Evolutionary conservation across 2,113 vertebrate genomes (phyloP), one percentile per base, ranked within the genome.

Genomic region (Pteruthius melanotis): DNA sequence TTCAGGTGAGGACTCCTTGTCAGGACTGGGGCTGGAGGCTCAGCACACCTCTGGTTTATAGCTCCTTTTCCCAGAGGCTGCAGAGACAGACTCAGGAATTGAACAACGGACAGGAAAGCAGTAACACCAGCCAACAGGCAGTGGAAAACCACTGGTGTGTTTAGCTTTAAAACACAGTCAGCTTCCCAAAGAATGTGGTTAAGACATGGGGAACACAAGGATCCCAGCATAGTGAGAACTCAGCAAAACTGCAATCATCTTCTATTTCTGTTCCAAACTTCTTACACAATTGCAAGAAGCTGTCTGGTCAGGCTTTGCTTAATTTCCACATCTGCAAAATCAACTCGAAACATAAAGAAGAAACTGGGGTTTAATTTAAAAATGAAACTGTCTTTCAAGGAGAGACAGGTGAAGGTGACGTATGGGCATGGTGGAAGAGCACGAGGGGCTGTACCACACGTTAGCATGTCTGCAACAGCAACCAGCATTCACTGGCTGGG

Each of bases 201-300:
- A 79, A 68, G 44, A 64, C 47, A 64, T 2, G 3, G 80, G 80
- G 39, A 63, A 71, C 9, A 24, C 3, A 20, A 60, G 40, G 18
- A 83, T 81, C 17, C 13, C 10, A 71, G 52, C n/a, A 24, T 13
- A 66, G 17, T 40, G 69, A 83, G 18, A 77, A 61, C n/a, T 87
- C 54, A 74, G 59, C 50, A 89, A 72, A 91, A 95, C 47, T 78
- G 18, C 6, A 4, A 17, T 78, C 23, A 56, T 59, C 66, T 74
- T 61, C 37, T 93, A 5, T 91, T 91, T 87, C 56, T 82, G 14
- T 59, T 79, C 82, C 86, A 85, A 49, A 21, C 39, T 65, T 87
- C 27, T 30, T 42, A 31, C 2, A 47, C 21, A 39, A n/a, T 54
- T 74, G 33, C 2, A 6, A 93, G 53, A 71, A 68, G 33, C 49